Conservation (phyloP, 2,113 vertebrate species). For the Ceyx margarethae region DNA sequence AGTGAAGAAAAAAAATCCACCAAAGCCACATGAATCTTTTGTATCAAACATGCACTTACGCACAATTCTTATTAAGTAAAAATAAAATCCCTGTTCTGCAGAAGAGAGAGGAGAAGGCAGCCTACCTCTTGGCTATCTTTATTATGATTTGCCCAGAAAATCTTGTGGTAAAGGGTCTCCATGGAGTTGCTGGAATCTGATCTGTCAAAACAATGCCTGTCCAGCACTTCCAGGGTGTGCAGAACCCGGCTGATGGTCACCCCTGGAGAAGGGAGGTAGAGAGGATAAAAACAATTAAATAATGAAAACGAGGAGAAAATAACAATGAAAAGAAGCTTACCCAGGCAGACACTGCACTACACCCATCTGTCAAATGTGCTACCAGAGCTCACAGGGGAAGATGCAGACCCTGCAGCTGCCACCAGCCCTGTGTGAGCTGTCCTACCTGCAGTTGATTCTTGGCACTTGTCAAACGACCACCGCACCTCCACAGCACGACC, state of each 20-base stretch:
- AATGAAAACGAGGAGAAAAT: not conserved
- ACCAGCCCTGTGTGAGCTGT: not conserved
- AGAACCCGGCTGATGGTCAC: conserved; percentile 78
- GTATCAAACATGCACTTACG: not conserved
- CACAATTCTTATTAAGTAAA: not conserved
- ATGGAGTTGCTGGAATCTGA: conserved; percentile 80
- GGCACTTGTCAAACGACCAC: conserved; percentile 82
- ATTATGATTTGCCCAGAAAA: conserved; percentile 78
- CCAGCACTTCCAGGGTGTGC: conserved; percentile 77
- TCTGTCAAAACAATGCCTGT: conserved; percentile 78
- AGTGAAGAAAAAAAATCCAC: not conserved
- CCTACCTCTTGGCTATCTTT: conserved; percentile 79
- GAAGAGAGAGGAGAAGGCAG: not conserved
- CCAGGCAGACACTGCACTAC: not conserved
- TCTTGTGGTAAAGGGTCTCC: conserved; percentile 79
- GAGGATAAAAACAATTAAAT: not conserved
- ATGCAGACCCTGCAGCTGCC: not conserved
- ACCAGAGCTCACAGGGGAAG: not conserved
- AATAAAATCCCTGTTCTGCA: not conserved
- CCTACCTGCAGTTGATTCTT: conserved; percentile 78
- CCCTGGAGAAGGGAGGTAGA: conserved; percentile 20
- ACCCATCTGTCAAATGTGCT: not conserved
- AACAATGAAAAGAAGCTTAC: not conserved
- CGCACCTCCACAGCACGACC: conserved; percentile 78
- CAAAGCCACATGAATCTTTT: not conserved